Evolutionary conservation across 2,888 invertebrate species (phyloP).

Genomic region (Caenorhabditis sp.): DNA sequence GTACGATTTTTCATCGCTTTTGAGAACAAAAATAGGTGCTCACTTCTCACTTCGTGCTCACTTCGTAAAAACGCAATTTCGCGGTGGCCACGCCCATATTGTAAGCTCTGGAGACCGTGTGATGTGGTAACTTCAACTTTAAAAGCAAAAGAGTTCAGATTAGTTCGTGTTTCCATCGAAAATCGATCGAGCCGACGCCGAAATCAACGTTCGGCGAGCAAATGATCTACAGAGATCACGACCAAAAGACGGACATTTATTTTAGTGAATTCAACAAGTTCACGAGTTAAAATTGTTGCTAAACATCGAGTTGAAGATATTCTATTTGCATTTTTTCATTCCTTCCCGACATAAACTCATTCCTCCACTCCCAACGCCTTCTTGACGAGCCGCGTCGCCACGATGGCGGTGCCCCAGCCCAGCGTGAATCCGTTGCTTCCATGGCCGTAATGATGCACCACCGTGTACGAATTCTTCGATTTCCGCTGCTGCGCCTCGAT

Average conservation of each 20-base stretch:
- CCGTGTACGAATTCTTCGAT: constrained; percentile 30
- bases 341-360: no score
- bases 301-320: no score
- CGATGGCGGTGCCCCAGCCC: constrained; percentile 70
- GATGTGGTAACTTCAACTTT: no score
- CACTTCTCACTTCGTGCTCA: background rate
- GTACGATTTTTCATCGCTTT: background rate
- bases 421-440: constrained; percentile 71
- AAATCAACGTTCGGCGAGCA: constrained; percentile 42
- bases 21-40: no score
- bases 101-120: no score
- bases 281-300: no score
- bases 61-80: background rate
- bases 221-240: constrained; percentile 46
- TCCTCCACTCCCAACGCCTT: constrained; percentile 4
- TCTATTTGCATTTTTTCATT: no score
- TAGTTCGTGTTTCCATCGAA: background rate
- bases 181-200: constrained; percentile 15
- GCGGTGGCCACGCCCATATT: no score
- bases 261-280: constrained; percentile 16
- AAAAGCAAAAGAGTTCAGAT: no score
- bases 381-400: constrained; percentile 53
- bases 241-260: constrained; percentile 48
- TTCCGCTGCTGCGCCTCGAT: constrained; percentile 54
- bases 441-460: constrained; percentile 73